These are phyloP conservation scores for Entomobrya multifasciata DNA, from an alignment of 2,888 invertebrate genomes.

Conservation along the genomic window DNA sequence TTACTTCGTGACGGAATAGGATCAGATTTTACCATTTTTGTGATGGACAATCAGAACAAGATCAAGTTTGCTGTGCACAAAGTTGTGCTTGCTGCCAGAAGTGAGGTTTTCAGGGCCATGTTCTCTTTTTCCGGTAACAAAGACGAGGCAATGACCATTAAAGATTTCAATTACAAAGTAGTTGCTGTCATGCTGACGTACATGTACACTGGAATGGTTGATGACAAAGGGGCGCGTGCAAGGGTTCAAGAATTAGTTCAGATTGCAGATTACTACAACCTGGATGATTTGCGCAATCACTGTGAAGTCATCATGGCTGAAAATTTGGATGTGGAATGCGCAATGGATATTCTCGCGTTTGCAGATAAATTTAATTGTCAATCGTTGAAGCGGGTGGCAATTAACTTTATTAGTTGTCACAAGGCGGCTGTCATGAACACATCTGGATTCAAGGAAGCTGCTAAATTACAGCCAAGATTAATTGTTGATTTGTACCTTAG, in stretches of 20 bases:
- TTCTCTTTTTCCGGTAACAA: not conserved
- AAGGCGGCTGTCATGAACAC: not conserved
- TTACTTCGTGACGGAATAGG: not conserved
- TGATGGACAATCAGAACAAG: not conserved
- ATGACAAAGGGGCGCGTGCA: not conserved
- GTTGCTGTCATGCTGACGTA: not conserved
- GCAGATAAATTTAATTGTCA: not conserved
- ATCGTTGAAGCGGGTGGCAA: not conserved
- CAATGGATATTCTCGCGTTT: not conserved
- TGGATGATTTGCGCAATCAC: not conserved
- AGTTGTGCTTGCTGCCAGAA: not conserved
- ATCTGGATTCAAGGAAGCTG: not conserved
- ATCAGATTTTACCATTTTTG: conserved; percentile 1
- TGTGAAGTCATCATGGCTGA: not conserved
- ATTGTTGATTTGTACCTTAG: conserved; percentile 11
- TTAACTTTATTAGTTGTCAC: not conserved
- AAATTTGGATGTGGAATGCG: not conserved
- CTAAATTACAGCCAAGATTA: not conserved
- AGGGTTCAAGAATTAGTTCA: not conserved
- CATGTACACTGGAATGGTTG: not conserved
- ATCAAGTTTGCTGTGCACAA: not conserved
- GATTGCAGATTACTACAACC: not conserved
- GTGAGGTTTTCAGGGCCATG: not conserved
- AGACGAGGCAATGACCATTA: not conserved
- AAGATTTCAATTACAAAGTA: not conserved